Percentiles rank a stretch among this genome's conserved stretches.
Conservation (phyloP, 1,140 invertebrate genomes). For the Caenorhabditis latens region DNA sequence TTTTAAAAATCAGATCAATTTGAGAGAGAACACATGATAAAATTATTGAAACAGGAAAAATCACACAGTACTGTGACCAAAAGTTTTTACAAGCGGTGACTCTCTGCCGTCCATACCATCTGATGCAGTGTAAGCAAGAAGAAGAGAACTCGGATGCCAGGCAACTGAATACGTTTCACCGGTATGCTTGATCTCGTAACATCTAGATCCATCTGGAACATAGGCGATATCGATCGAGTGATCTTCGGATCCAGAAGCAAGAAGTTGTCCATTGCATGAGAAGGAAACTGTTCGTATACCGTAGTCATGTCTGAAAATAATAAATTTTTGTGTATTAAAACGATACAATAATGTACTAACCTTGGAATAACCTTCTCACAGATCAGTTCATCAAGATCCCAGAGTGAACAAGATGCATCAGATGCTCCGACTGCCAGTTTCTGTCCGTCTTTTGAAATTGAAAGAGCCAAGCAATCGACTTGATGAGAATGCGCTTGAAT, state of each 20-base stretch:
- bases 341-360: background rate
- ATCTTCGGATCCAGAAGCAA: constrained; percentile 57
- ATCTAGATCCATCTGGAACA: constrained; percentile 48
- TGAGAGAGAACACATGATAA: background rate
- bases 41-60: background rate
- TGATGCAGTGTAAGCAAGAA: constrained; percentile 50
- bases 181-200: constrained; percentile 20
- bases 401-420: constrained; percentile 54
- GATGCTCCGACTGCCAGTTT: constrained; percentile 53
- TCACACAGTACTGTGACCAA: constrained; percentile 43
- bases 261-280: constrained; percentile 43
- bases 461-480: constrained; percentile 2
- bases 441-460: constrained; percentile 47
- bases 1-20: no score
- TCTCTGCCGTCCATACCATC: background rate
- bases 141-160: constrained; percentile 53
- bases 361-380: constrained; percentile 51
- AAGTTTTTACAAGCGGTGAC: constrained; percentile 19
- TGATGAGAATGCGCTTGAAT: constrained; percentile 54
- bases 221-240: constrained; percentile 56
- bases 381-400: constrained; percentile 54
- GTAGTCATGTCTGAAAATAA: constrained; percentile 48
- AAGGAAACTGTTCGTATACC: constrained; percentile 46
- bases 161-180: constrained; percentile 50
- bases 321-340: background rate